Evolutionary conservation across 1,140 invertebrate genomes (phyloP), one percentile per base, ranked within the genome.

Genomic region (Diorhabda carinulata): DNA sequence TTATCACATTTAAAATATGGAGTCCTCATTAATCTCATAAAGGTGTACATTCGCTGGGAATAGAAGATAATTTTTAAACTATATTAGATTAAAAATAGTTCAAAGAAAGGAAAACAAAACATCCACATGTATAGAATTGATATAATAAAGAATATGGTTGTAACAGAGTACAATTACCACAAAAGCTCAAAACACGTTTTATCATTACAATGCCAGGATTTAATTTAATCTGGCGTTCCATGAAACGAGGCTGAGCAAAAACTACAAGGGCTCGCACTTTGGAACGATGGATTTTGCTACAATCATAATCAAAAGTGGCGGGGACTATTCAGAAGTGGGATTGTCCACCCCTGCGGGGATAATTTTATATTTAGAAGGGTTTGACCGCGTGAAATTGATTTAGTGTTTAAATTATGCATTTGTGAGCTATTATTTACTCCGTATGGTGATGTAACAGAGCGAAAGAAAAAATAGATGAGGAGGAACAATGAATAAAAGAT

Each of bases 131-230:
- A 47, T 64, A 64, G 63, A 57, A 64, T 64, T 64, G 63, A 64
- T n/a, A 43, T 61, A 70, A 74, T 72, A 72, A 71, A 71, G 70
- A 66, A 66, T 67, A 62, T 68, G 70, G 72, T 73, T 73, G 68
- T 75, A 75, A 70, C 72, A 64, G 68, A 73, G 67, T 61, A 74
- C 74, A 75, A 75, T 75, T 69, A 74, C 71, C 73, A 76, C 75
- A 76, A 76, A 73, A 68, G 72, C 69, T 67, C 73, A 75, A 76
- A 75, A 76, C 75, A 76, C 72, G 65, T 74, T 76, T 76, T 76
- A 73, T 64, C 73, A 76, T 76, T 57, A 76, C 75, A 76, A 76
- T 72, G 61, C 65, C 62, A 58, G 72, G 75, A 75, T 76, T 76
- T 73, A 76, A 76, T 76, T 76, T 75, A 76, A 76, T 76, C 75